Conservation (phyloP, 2,888 invertebrate species). For the Bruchidius siliquastri region DNA sequence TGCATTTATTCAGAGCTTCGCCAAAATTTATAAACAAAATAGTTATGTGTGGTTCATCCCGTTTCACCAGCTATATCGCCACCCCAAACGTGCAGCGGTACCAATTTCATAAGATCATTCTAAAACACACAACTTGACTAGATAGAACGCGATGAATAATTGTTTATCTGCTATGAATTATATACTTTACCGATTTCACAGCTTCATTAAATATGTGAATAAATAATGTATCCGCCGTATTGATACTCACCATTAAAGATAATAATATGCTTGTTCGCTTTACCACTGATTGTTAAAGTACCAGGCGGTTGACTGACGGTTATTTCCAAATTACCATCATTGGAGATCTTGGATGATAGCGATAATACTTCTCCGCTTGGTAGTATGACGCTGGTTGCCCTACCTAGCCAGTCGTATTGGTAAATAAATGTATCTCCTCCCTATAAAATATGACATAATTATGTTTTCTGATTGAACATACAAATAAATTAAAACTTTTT, state of each 20-base stretch:
- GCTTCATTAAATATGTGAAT: no score
- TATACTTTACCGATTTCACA: no score
- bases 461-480: not conserved
- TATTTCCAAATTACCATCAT: slow-evolving; percentile 71
- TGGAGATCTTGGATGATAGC: slow-evolving; percentile 71
- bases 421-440: slow-evolving; percentile 86
- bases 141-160: no score
- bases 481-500: no score
- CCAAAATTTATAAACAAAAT: no score
- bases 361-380: slow-evolving; percentile 88
- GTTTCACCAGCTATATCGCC: no score
- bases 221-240: not conserved
- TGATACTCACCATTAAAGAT: slow-evolving; percentile 49
- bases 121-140: no score
- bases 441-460: slow-evolving; percentile 46
- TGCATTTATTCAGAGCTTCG: no score
- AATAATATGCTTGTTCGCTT: slow-evolving; percentile 51
- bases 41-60: no score
- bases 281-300: slow-evolving; percentile 41
- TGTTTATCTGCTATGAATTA: no score
- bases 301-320: slow-evolving; percentile 53
- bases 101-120: no score
- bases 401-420: slow-evolving; percentile 84
- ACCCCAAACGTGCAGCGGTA: no score
- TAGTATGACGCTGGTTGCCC: slow-evolving; percentile 78